Conservation (phyloP, 2,888 invertebrate genomes). For the Darwinula stevensoni region DNA sequence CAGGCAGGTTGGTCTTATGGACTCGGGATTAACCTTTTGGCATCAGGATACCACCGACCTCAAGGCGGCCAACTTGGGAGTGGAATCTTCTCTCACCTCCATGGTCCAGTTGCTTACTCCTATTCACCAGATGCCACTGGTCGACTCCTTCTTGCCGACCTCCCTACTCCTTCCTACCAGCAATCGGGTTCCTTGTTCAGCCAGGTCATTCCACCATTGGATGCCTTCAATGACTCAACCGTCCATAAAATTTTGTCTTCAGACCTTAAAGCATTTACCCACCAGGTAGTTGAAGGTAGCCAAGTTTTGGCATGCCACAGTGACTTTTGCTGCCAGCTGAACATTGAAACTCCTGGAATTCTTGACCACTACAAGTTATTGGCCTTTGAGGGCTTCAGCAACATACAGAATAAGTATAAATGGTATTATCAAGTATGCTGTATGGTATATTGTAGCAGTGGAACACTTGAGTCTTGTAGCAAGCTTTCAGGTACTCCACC, state of each 20-base stretch:
- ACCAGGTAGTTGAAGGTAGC: neutral
- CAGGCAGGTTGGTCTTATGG: slow-evolving; percentile 37
- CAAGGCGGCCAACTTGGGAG: slow-evolving; percentile 31
- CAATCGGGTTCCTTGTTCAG: neutral
- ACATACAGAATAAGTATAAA: too few species aligned
- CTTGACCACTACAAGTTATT: too few species aligned
- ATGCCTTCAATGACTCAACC: neutral
- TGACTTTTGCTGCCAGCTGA: slow-evolving; percentile 1
- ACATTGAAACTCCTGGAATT: too few species aligned
- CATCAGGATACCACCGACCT: slow-evolving; percentile 34
- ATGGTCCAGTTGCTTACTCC: neutral
- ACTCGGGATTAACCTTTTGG: slow-evolving; percentile 34
- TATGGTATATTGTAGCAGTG: too few species aligned
- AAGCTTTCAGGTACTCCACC: too few species aligned
- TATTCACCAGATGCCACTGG: neutral
- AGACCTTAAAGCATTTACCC: too few species aligned
- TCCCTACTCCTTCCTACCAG: neutral
- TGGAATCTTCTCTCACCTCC: slow-evolving; percentile 31
- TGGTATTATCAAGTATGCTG: too few species aligned
- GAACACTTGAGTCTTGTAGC: too few species aligned
- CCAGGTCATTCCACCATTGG: neutral
- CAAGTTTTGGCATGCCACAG: neutral
- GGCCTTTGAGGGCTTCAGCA: too few species aligned
- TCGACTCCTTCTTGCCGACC: neutral
- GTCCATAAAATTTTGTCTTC: too few species aligned